Evolutionary conservation across 2,797 vertebrate species (phyloP), one percentile per base, ranked within the genome.

Genomic region (Alcedo quadribrachys): DNA sequence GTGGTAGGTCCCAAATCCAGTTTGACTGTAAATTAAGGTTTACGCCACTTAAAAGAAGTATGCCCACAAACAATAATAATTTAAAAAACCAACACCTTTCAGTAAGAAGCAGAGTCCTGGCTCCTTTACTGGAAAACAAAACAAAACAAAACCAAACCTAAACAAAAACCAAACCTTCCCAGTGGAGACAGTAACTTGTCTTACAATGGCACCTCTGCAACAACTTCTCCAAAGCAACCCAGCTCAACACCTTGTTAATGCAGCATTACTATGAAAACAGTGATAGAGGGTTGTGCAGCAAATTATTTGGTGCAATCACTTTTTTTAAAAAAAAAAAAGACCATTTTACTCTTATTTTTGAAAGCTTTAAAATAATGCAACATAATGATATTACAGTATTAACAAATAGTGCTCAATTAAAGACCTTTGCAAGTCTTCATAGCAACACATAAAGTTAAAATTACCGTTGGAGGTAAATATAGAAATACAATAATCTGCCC

Each of bases 371-470:
- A 97, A 97, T 97, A 97, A 97, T 67, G 91, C 65, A n/a, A 97
- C 75, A 80, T 93, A 96, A 76, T 96, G 96, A 95, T 96, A 96
- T 95, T 96, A 97, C 96, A 96, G 97, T 92, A 97, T 96, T 96
- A 97, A 97, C 96, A 97, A 89, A 82, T 94, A 97, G 97, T 96
- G 97, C 96, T 97, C 94, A 92, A 94, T 96, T 97, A 97, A 97
- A 97, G 95, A 86, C 82, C 94, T 81, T 30, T 66, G 95, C 92
- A 93, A 97, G 94, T 96, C 96, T 97, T 96, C 94, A 73, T 87
- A 96, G 94, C 95, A 94, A 97, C 95, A 96, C 95, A 94, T 86
- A 94, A 95, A 96, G 85, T 96, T 97, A 96, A 97, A 97, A 95
- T 96, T 95, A 93, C 95, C 95, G 70, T 87, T 66, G 54, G 94